Evolutionary conservation across 2,113 vertebrate genomes (phyloP).

Genomic region (Pangasianodon hypophthalmus): DNA sequence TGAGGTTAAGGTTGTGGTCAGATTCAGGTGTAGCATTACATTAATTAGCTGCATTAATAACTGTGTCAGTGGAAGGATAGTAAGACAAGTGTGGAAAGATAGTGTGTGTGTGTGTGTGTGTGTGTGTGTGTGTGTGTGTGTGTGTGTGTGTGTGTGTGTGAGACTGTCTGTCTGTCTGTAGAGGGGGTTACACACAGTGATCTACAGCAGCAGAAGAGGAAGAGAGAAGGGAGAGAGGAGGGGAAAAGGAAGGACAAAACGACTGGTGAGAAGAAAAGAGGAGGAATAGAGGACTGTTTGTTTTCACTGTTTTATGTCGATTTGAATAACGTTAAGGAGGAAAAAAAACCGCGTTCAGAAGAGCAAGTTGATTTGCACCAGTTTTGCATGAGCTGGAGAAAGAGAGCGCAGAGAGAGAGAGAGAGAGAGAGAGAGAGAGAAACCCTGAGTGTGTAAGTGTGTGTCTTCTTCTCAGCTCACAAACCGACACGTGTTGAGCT

Average conservation of each 20-base stretch:
- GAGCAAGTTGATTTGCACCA: constrained; percentile 2
- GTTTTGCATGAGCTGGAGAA: not conserved
- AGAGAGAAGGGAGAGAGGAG: constrained; percentile 40
- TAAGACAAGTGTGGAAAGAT: not conserved
- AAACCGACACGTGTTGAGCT: constrained; percentile 41
- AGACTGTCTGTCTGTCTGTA: not conserved
- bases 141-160: not conserved
- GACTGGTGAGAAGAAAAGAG: constrained; percentile 39
- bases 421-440: constrained; percentile 4
- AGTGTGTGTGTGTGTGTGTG: not conserved
- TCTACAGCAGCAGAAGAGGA: constrained; percentile 14
- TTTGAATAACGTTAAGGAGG: constrained; percentile 26
- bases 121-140: not conserved
- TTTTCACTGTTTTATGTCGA: constrained; percentile 26
- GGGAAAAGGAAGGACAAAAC: constrained; percentile 48
- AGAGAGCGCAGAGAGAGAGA: not conserved
- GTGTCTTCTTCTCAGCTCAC: not conserved
- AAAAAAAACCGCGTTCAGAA: not conserved
- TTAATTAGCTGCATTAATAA: not conserved
- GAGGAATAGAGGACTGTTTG: constrained; percentile 24
- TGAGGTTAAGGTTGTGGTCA: not conserved
- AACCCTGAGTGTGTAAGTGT: not conserved
- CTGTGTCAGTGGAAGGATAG: not conserved
- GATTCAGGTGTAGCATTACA: not conserved
- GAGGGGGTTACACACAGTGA: not conserved